Conservation (phyloP, 1,140 invertebrate genomes). For the Octopus bimaculoides region DNA sequence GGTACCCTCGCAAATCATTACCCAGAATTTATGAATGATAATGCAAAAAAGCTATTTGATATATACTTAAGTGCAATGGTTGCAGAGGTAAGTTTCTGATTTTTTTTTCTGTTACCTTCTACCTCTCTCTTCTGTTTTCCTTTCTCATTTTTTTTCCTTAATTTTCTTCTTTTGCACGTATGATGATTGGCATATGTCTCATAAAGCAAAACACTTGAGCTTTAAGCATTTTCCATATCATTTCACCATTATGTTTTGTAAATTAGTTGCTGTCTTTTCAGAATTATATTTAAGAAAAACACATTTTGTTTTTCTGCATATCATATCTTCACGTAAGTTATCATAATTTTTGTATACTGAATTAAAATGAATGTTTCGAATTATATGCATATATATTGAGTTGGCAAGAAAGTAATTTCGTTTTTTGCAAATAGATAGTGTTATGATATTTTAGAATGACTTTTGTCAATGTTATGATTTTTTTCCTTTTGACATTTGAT, state of each 20-base stretch:
- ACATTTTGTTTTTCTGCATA: too few relatives aligned
- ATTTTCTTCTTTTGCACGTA: not conserved
- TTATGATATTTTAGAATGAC: too few relatives aligned
- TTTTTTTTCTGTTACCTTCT: not conserved
- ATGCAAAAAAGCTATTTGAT: constrained; percentile 40
- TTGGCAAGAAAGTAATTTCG: too few relatives aligned
- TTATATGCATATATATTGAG: too few relatives aligned
- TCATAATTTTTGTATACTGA: too few relatives aligned
- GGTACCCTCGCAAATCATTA: constrained; percentile 51
- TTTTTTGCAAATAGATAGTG: too few relatives aligned
- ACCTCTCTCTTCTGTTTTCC: not conserved
- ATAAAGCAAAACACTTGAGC: not conserved
- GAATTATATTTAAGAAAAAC: too few relatives aligned
- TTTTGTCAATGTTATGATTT: too few relatives aligned
- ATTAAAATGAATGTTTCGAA: too few relatives aligned
- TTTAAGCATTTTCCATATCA: not conserved
- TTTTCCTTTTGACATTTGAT: too few relatives aligned
- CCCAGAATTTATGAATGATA: constrained; percentile 46
- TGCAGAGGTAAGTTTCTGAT: constrained; percentile 42
- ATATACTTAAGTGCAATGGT: constrained; percentile 47
- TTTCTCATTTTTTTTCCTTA: not conserved
- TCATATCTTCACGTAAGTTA: too few relatives aligned
- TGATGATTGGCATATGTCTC: not conserved
- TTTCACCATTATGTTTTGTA: not conserved
- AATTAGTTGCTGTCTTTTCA: not conserved